Percentiles rank a stretch among this genome's conserved stretches.
These are phyloP conservation scores for Pristionchus mayeri DNA, from an alignment of 2,888 invertebrate species.

Conservation along the genomic window DNA sequence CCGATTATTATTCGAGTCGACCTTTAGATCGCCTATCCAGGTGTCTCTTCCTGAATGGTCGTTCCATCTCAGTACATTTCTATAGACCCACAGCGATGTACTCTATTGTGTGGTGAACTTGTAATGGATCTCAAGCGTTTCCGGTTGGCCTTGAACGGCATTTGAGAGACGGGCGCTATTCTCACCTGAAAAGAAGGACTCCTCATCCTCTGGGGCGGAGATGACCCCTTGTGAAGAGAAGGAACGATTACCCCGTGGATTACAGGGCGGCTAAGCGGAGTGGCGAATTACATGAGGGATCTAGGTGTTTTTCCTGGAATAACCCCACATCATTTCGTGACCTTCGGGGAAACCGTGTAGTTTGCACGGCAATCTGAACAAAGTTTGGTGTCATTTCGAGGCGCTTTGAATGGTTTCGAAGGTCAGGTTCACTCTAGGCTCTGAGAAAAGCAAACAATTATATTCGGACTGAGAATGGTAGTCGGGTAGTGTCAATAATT, in stretches of 20 bases:
- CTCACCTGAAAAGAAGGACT: slow-evolving; percentile 31
- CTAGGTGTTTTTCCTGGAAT: background rate
- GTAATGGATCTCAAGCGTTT: slow-evolving; percentile 44
- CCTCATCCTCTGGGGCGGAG: background rate
- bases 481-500: no score
- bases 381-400: background rate
- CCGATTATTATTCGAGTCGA: no score
- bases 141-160: slow-evolving; percentile 33
- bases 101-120: slow-evolving; percentile 14
- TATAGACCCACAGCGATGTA: background rate
- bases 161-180: slow-evolving; percentile 15
- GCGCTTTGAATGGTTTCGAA: background rate
- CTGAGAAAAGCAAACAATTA: slow-evolving; percentile 25
- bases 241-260: slow-evolving; percentile 19
- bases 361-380: background rate
- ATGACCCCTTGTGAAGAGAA: slow-evolving; percentile 15
- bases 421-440: background rate
- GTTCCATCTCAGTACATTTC: slow-evolving; percentile 38
- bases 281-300: background rate
- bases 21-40: background rate
- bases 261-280: background rate
- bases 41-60: background rate
- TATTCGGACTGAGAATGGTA: no score
- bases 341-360: background rate
- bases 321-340: background rate